phyloP scores from a whole-genome alignment of 2,888 invertebrate genomes.

The Gastrophysa polygoni region DNA sequence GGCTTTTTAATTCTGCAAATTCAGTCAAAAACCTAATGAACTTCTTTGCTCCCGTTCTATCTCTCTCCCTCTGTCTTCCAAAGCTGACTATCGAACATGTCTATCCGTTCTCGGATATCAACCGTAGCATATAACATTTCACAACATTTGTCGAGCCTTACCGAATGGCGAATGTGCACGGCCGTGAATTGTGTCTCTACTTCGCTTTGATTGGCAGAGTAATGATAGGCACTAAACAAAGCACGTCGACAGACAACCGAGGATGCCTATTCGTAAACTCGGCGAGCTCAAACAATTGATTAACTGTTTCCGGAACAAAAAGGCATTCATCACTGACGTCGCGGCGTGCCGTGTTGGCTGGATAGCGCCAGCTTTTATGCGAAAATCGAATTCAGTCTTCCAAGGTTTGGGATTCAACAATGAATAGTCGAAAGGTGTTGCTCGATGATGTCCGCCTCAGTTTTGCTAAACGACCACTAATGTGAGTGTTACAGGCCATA shows the following conservation, averaged over 20 bases:
- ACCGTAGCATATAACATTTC: neutral
- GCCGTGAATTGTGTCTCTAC: neutral
- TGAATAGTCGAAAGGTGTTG: no score
- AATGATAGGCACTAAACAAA: conserved; percentile 57
- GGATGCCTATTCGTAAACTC: conserved; percentile 48
- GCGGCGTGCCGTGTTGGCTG: conserved; percentile 29
- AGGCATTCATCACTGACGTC: conserved; percentile 55
- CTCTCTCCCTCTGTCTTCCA: no score
- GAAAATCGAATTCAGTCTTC: conserved; percentile 20
- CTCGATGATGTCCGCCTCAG: no score
- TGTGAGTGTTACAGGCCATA: no score
- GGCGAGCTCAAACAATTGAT: conserved; percentile 55
- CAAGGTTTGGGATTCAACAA: neutral
- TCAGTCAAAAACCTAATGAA: no score
- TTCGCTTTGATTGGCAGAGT: conserved; percentile 55
- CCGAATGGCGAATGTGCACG: conserved; percentile 6
- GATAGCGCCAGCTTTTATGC: conserved; percentile 19
- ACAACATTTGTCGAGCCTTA: conserved; percentile 26
- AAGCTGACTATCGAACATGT: no score
- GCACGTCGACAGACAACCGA: conserved; percentile 54
- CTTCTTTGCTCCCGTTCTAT: no score
- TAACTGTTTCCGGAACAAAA: conserved; percentile 57
- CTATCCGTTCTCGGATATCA: no score
- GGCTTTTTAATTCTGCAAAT: no score
- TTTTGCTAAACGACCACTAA: no score